phyloP scores from a whole-genome alignment of 2,888 invertebrate genomes.

The Lasioglossum pauxillum region DNA sequence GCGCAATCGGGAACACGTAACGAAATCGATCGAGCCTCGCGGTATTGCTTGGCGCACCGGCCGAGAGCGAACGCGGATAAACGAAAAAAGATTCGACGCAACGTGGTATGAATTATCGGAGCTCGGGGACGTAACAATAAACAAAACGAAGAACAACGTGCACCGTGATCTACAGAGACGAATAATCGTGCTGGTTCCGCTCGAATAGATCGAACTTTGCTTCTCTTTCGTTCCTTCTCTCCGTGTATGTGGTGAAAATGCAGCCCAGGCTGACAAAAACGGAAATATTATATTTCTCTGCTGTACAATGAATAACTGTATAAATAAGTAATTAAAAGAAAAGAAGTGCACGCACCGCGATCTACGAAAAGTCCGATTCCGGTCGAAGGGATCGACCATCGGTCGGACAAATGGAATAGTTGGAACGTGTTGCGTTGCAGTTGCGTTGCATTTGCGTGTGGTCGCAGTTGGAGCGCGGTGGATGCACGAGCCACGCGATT shows the following conservation, averaged over 20 bases:
- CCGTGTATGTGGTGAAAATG: too few species aligned
- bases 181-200: not conserved
- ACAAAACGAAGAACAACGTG: not conserved
- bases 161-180: not conserved
- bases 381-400: not conserved
- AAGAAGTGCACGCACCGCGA: not conserved
- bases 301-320: too few species aligned
- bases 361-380: not conserved
- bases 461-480: not conserved
- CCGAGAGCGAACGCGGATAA: not conserved
- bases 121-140: not conserved
- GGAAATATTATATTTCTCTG: too few species aligned
- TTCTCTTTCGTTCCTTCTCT: too few species aligned
- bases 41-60: not conserved
- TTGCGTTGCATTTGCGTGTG: not conserved
- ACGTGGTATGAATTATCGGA: not conserved
- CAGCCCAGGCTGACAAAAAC: too few species aligned
- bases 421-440: not conserved
- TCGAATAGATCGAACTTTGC: not conserved
- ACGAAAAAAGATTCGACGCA: not conserved
- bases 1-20: not conserved
- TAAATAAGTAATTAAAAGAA: not conserved
- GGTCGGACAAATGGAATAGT: not conserved
- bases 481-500: not conserved
- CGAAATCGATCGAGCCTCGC: conserved; percentile 18